These are phyloP conservation scores for Mustelus asterias DNA, from an alignment of 2,113 vertebrate species.

Conservation along the genomic window DNA sequence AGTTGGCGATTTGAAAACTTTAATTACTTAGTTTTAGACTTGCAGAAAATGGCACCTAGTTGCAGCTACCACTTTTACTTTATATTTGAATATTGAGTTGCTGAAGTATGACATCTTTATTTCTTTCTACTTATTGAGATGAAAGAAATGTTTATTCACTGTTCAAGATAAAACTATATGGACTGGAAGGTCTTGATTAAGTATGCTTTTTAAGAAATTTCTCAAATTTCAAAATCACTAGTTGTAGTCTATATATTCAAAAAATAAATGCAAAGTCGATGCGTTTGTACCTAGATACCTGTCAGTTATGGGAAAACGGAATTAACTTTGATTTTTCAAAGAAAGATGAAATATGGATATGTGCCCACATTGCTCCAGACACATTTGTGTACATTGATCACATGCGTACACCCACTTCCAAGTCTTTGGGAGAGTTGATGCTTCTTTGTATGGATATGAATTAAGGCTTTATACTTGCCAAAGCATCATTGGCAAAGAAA, in stretches of 20 bases:
- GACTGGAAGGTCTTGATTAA: not conserved
- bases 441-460: not conserved
- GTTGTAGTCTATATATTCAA: not conserved
- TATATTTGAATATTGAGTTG: not conserved
- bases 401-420: not conserved
- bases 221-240: not conserved
- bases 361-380: not conserved
- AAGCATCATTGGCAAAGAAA: not conserved
- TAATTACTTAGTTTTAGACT: not conserved
- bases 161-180: not conserved
- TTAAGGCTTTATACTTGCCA: not conserved
- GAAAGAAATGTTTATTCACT: not conserved
- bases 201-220: not conserved
- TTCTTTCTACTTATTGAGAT: not conserved
- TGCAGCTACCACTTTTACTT: not conserved
- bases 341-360: not conserved
- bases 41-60: not conserved
- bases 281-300: not conserved
- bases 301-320: not conserved
- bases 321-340: not conserved
- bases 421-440: not conserved
- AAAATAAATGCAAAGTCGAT: not conserved
- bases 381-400: not conserved
- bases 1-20: not conserved
- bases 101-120: not conserved